Evolutionary conservation across 2,888 invertebrate genomes (phyloP).

Genomic region (Andricus quercusramuli): DNA sequence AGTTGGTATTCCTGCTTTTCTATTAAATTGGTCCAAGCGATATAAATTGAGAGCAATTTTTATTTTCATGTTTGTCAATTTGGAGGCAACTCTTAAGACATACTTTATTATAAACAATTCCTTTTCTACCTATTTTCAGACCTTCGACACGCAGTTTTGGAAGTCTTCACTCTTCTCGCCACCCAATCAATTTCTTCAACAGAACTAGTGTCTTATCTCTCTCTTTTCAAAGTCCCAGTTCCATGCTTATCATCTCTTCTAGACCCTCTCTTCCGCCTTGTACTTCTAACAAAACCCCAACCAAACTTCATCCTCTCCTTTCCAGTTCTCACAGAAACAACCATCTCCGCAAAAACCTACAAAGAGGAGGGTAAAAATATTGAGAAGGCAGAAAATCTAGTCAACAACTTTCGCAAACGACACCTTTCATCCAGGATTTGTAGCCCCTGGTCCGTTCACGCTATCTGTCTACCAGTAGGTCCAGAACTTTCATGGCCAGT

Average conservation of each 20-base stretch:
- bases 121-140: slow-evolving; percentile 77
- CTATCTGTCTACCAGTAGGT: slow-evolving; percentile 72
- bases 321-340: slow-evolving; percentile 71
- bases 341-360: slow-evolving; percentile 47
- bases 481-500: slow-evolving; percentile 81
- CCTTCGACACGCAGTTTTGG: slow-evolving; percentile 84
- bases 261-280: slow-evolving; percentile 78
- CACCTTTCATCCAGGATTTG: slow-evolving; percentile 73
- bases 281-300: slow-evolving; percentile 80
- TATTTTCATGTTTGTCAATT: no score
- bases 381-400: slow-evolving; percentile 73
- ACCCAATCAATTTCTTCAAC: slow-evolving; percentile 80
- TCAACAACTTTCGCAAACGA: slow-evolving; percentile 73
- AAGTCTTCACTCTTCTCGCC: slow-evolving; percentile 82
- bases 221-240: slow-evolving; percentile 81
- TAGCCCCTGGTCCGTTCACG: slow-evolving; percentile 76
- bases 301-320: slow-evolving; percentile 82
- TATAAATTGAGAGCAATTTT: no score
- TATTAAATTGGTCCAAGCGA: no score
- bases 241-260: slow-evolving; percentile 82
- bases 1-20: no score
- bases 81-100: no score
- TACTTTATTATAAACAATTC: not conserved
- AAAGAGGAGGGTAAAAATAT: slow-evolving; percentile 65
- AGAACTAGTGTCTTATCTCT: slow-evolving; percentile 82